phyloP scores from a whole-genome alignment of 2,113 vertebrate species.

The Notechis scutatus region DNA sequence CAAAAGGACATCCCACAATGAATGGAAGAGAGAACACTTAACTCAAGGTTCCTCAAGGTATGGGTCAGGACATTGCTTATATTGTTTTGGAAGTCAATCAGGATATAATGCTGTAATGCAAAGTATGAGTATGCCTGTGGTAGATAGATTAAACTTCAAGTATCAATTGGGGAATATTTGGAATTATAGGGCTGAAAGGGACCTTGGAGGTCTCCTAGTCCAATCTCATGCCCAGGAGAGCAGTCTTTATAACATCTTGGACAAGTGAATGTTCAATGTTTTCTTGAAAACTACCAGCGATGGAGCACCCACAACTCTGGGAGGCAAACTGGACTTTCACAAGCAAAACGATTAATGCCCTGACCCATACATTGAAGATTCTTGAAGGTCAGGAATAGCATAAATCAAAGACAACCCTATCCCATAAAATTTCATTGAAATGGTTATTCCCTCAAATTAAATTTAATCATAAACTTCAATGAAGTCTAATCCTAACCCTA shows the following conservation, averaged over 20 bases:
- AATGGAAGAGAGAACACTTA: background rate
- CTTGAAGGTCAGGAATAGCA: background rate
- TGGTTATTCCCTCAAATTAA: background rate
- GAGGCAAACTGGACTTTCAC: background rate
- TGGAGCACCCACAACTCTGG: background rate
- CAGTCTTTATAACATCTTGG: background rate
- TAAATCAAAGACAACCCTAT: background rate
- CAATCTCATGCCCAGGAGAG: background rate
- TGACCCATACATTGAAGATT: background rate
- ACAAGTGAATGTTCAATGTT: background rate
- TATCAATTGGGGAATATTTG: background rate
- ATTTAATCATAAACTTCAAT: background rate
- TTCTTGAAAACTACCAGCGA: background rate
- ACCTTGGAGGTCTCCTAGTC: background rate
- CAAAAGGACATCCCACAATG: background rate
- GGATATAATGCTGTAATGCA: background rate
- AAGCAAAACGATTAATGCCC: background rate
- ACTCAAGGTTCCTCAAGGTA: background rate
- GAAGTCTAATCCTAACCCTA: background rate
- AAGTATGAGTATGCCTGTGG: background rate
- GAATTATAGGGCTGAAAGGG: background rate
- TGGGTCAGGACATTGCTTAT: background rate
- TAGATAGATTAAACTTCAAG: background rate
- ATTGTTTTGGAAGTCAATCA: background rate
- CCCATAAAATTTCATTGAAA: background rate